Base-by-base conservation (phyloP, 2,113 vertebrate genomes). In the Hydrolagus affinis region DNA sequence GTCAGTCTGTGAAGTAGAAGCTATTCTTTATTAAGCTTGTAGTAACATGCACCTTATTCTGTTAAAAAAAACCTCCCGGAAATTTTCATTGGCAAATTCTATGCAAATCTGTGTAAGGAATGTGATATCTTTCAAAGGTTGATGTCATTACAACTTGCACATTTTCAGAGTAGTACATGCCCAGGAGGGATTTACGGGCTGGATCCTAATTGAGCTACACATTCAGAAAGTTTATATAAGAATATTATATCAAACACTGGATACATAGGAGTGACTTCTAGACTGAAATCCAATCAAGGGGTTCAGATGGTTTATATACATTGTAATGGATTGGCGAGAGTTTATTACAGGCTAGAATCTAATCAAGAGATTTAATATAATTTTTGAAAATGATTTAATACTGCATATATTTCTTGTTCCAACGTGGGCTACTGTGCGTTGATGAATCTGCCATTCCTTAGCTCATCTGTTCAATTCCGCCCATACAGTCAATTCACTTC, bases 361-460 rank as follows among this genome's bases (percentile, higher is more conserved):
- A 30, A 23, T 70, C 69, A 70, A 23, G 11, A 23, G 69, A 21
- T 70, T 70, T 70, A 15, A 28, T 15, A 70, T 70, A 44, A 44
- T 44, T 44, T 44, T 44, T 44, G 2, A 44, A 44, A 44, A 44
- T 44, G 44, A 44, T 44, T 3, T 44, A 44, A 3, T 44, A 44
- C 44, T 44, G 44, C 6, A 44, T 23, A 68, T 83, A 62, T 30
- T 83, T 83, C 78, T 60, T 68, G 60, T 30, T 83, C 66, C 62
- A 32, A 21, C 66, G 32, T 62, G 17, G 15, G 66, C 32, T 66
- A 60, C 25, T 60, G 25, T 23, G 19, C 23, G 32, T 28, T 30
- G 76, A 68, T 17, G 25, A 60, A 83, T 66, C 60, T 66, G 23
- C 66, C 78, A 83, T 68, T 62, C 62, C 62, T 83, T 83, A 30